Evolutionary conservation across 2,888 invertebrate genomes (phyloP).

Genomic region (Dinocampus coccinellae): DNA sequence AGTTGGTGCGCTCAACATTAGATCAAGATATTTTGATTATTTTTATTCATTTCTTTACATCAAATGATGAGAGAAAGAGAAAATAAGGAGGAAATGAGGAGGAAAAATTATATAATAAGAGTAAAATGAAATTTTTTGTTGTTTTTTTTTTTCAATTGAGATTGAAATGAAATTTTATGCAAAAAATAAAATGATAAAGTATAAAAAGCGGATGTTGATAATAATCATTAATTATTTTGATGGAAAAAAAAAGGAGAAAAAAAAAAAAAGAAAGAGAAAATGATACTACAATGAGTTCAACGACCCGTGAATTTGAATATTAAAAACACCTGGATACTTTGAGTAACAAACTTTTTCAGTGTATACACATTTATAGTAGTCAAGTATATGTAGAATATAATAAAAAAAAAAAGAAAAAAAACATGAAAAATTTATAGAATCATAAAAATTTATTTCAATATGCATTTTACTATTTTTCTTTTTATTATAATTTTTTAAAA

Average conservation of each 20-base stretch:
- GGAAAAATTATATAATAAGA: not conserved
- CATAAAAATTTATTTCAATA: not conserved
- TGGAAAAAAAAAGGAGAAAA: constrained; percentile 6
- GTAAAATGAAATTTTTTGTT: not conserved
- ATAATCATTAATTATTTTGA: constrained; percentile 17
- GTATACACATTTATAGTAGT: too few species aligned
- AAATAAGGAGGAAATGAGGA: not conserved
- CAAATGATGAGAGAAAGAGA: too few species aligned
- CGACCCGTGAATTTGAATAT: constrained; percentile 25
- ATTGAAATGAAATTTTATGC: not conserved
- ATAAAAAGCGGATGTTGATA: constrained; percentile 16
- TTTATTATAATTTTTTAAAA: too few species aligned
- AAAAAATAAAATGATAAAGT: too few species aligned
- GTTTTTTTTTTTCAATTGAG: too few species aligned
- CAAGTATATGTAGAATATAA: not conserved
- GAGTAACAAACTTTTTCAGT: not conserved
- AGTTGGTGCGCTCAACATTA: not conserved
- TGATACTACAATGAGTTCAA: constrained; percentile 7
- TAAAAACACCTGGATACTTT: constrained; percentile 23
- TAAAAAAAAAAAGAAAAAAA: not conserved
- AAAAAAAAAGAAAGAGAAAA: too few species aligned
- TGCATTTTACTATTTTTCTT: too few species aligned
- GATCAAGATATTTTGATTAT: not conserved
- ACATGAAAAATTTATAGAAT: constrained; percentile 20
- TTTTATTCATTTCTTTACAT: too few species aligned